Base-by-base conservation (phyloP, 2,797 vertebrate species). In the Pangasius larnaudii region DNA sequence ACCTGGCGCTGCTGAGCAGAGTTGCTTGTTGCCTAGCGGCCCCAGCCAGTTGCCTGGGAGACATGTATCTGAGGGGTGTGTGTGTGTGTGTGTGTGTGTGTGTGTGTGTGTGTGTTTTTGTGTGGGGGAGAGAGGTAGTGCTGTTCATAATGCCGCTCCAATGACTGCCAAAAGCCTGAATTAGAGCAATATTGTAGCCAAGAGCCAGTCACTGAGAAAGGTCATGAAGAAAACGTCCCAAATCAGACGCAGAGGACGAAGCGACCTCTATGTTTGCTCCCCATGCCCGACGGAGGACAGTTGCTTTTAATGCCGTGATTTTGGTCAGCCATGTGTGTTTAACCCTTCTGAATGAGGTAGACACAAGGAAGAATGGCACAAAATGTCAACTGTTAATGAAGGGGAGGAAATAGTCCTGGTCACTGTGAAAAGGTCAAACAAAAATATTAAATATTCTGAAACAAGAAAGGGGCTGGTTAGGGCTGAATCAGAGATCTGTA, bases 341-440 rank as follows among this genome's bases (percentile, higher is more conserved):
- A 88, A 91, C 87, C 90, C 85, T 92, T 89, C 82, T 91, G 39
- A 85, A 78, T 18, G 74, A 91, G 86, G 84, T 85, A 80, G 88
- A 89, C 46, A 61, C 88, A 82, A 83, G 88, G 85, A 89, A 61
- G 85, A 92, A 92, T 89, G 89, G 89, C 89, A 49, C 77, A 91
- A 93, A 95, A 95, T 94, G 94, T 95, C 94, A 95, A 91, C 94
- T 94, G 93, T 92, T 95, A 94, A 95, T 95, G 92, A 92, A 92
- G 89, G 90, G 89, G 90, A 92, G 92, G 91, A 90, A 91, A 92
- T 93, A 91, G 92, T 91, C 92, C 89, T 94, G 94, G 92, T 94
- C 92, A 93, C 91, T 92, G 91, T 89, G 90, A 90, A 94, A 95
- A 95, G 94, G 94, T 94, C 93, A 93, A 86, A 74, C 36, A 87